Evolutionary conservation across 2,888 invertebrate species (phyloP), one percentile per base, ranked within the genome.

Genomic region (Tubulanus polymorphus): DNA sequence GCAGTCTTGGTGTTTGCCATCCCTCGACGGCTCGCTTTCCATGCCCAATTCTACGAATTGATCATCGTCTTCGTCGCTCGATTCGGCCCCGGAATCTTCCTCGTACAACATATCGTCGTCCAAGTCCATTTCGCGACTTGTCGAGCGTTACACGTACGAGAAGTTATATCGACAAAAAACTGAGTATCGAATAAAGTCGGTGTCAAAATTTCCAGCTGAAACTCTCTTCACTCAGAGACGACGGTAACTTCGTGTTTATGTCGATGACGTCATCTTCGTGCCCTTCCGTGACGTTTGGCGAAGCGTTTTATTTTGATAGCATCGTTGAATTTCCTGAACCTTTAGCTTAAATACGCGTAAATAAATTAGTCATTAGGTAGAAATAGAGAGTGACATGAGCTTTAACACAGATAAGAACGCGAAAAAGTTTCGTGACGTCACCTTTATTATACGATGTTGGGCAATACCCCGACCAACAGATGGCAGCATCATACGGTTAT

Each of bases 21-120:
- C 59, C 48, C 70, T 64, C 30, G 74, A 69, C 37, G 75, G 71
- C 60, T 80, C 80, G 29, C 79, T 72, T 54, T 76, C 75, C 70
- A 78, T 75, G 68, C 88, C 90, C 65, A 75, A 70, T 54, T 72
- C 73, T 53, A 73, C 70, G 83, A 92, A 91, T 81, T 91, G 92
- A 79, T 91, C 92, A 84, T 93, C 93, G 79, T 93, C 93, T 23
- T 71, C 66, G 41, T 64, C 72, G 78, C 90, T 91, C 53, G 91
- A 90, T 80, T 92, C 93, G 80, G 92, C 91, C 65, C 92, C 92
- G 70, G 89, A 90, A 81, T 93, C 93, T 75, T 90, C 89, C 79
- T 76, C 76, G 55, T 90, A 89, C 63, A 86, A 83, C 78, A 88
- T 88, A 81, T 93, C 93, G 81, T 93, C 92, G 80, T 93, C 93